These are phyloP conservation scores for Drosophila dives DNA, from an alignment of 2,888 invertebrate genomes.

Conservation along the genomic window DNA sequence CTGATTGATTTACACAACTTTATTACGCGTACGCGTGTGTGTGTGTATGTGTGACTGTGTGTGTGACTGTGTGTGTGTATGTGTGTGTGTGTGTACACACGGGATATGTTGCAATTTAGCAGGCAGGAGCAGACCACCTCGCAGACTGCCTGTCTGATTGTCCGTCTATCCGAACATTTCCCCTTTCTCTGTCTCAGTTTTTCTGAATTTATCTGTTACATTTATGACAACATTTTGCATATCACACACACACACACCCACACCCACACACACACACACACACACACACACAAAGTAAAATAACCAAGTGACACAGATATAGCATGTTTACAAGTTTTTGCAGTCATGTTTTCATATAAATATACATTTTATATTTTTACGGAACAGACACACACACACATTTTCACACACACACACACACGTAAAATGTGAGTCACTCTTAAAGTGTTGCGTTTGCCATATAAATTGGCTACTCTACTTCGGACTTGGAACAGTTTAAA, in stretches of 20 bases:
- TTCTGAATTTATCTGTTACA: conserved; percentile 36
- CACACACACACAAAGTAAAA: neutral
- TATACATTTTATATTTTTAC: conserved; percentile 3
- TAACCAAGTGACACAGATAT: conserved; percentile 23
- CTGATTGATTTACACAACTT: conserved; percentile 45
- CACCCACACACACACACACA: conserved; percentile 1
- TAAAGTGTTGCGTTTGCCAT: neutral
- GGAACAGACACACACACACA: neutral
- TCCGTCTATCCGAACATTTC: conserved; percentile 1
- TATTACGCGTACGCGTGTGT: conserved; percentile 8
- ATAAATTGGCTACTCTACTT: conserved; percentile 2
- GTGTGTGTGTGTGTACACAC: neutral
- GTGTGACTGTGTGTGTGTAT: conserved; percentile 1
- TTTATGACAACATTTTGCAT: conserved; percentile 51
- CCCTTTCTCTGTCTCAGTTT: conserved; percentile 11
- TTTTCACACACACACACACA: conserved; percentile 1
- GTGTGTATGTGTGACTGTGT: conserved; percentile 3
- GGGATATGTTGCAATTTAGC: conserved; percentile 36
- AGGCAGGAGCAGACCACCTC: conserved; percentile 8
- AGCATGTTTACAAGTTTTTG: conserved; percentile 21
- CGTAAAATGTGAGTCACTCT: conserved; percentile 2
- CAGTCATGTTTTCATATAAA: neutral
- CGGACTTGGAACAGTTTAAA: no score
- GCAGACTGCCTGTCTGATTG: conserved; percentile 18
- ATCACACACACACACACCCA: conserved; percentile 17